A percentile compares a stretch with the other conserved stretches of the same genome.
These are phyloP conservation scores for Temnothorax ravouxi DNA, from an alignment of 2,888 invertebrate species.

Conservation along the genomic window DNA sequence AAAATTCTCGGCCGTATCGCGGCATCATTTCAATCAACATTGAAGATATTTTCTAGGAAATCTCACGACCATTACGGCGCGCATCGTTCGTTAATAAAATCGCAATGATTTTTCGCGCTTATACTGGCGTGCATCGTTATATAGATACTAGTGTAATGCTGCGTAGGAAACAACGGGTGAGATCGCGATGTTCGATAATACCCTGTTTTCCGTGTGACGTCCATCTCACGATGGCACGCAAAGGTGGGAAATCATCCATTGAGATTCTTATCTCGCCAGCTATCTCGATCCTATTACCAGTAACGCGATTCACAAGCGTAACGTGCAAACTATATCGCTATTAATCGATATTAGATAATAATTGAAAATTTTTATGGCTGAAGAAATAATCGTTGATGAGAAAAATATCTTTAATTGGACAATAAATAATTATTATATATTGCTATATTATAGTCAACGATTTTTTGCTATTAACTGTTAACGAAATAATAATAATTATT, in stretches of 20 bases:
- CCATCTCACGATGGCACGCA: slow-evolving; percentile 36
- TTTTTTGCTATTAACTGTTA: not conserved
- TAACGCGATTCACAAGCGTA: slow-evolving; percentile 11
- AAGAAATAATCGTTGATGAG: slow-evolving; percentile 14
- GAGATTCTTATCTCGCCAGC: slow-evolving; percentile 61
- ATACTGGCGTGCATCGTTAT: slow-evolving; percentile 26
- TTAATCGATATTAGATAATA: slow-evolving; percentile 13
- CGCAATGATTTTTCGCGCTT: slow-evolving; percentile 40
- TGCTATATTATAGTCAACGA: not conserved
- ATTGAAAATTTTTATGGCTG: not conserved
- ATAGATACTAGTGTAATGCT: slow-evolving; percentile 14
- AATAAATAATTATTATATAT: not conserved
- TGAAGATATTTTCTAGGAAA: slow-evolving; percentile 36
- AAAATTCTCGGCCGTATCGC: slow-evolving; percentile 10
- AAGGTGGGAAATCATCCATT: slow-evolving; percentile 52
- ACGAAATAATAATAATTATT: not conserved
- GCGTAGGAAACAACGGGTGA: slow-evolving; percentile 41
- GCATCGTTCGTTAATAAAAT: slow-evolving; percentile 37
- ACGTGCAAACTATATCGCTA: not conserved
- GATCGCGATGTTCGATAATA: slow-evolving; percentile 57
- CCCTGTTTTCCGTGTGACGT: slow-evolving; percentile 44
- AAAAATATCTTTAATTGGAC: not conserved
- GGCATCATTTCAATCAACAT: slow-evolving; percentile 35
- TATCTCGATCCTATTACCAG: slow-evolving; percentile 58
- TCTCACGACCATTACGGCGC: slow-evolving; percentile 26